phyloP scores from a whole-genome alignment of 1,140 invertebrate species.

The Bombus confusus region DNA sequence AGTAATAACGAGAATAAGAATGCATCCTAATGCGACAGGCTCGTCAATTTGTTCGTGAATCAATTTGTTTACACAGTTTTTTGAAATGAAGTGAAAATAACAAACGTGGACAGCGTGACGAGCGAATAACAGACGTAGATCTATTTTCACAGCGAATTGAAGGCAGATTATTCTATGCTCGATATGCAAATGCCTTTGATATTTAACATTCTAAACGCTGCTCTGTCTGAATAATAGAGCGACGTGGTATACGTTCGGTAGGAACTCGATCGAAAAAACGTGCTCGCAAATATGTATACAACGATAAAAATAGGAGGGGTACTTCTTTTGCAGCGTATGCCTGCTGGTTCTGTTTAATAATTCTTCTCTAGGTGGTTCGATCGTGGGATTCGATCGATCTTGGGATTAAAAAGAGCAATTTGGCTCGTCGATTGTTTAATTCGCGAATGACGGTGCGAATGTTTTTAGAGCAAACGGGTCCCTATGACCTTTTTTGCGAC shows the following conservation, averaged over 20 bases:
- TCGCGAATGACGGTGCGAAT: not conserved
- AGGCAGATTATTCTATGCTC: not conserved
- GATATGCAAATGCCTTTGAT: constrained; percentile 12
- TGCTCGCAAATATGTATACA: constrained; percentile 17
- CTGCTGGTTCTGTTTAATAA: not conserved
- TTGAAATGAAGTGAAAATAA: not conserved
- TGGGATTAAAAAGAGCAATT: not conserved
- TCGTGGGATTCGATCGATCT: not conserved
- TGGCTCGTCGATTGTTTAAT: not conserved
- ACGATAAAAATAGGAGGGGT: constrained; percentile 28
- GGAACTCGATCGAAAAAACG: constrained; percentile 9
- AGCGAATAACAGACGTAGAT: not conserved
- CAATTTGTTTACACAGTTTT: not conserved
- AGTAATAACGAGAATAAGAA: too few species aligned
- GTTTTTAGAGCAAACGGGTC: not conserved
- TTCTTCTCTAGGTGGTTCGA: not conserved
- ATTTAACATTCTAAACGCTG: constrained; percentile 42
- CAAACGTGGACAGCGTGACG: fast-evolving
- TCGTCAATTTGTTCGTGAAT: too few species aligned
- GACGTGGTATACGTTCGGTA: constrained; percentile 9
- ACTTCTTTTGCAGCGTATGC: not conserved
- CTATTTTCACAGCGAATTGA: constrained; percentile 5
- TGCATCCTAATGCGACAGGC: too few species aligned
- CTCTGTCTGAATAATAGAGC: constrained; percentile 32
- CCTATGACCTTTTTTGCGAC: not conserved